Base-by-base conservation (phyloP, 2,888 invertebrate species). In the Hesperia comma region DNA sequence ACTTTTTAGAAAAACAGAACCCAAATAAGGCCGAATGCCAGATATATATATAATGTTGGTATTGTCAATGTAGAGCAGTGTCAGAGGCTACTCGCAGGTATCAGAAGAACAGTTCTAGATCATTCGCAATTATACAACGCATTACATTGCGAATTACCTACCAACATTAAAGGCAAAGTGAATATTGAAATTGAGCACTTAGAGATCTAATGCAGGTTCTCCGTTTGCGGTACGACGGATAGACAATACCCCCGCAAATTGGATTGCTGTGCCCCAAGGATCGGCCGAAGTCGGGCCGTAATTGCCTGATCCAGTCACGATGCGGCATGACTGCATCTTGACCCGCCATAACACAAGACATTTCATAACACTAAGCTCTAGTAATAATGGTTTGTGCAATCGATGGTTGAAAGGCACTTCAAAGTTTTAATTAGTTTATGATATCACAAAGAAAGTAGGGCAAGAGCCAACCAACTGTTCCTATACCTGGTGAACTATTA, bases 201-300 rank as follows among this genome's bases (percentile, higher is more conserved):
- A 54, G 41, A 68, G 60, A 58, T 64, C 58, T 57, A 53, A 58
- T 41, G n/a, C 53, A 64, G 64, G 53, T 40, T 54, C 43, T 26
- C 49, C 14, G 53, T 60, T 53, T 58, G 64, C 37, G 33, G 58
- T 49, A 73, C 71, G 76, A 82, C 81, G 80, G 79, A 74, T 80
- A 82, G 83, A 90, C 89, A 89, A 87, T 89, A 86, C 83, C 74
- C 79, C 82, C 77, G 78, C 86, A 90, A 90, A 91, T 91, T 90
- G 90, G 86, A 88, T 87, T 86, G 86, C 82, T 73, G 79, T 79
- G 80, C 81, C 78, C 76, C 76, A 76, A 82, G 83, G 79, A 80
- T 78, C 77, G 77, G 76, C 72, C 77, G 75, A 81, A 81, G 80
- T 78, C 76, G 73, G 71, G 71, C n/a, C 79, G 81, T 88, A 88